These are phyloP conservation scores for Scelioninae gen. 2 DNA, from an alignment of 2,888 invertebrate species.

Conservation along the genomic window DNA sequence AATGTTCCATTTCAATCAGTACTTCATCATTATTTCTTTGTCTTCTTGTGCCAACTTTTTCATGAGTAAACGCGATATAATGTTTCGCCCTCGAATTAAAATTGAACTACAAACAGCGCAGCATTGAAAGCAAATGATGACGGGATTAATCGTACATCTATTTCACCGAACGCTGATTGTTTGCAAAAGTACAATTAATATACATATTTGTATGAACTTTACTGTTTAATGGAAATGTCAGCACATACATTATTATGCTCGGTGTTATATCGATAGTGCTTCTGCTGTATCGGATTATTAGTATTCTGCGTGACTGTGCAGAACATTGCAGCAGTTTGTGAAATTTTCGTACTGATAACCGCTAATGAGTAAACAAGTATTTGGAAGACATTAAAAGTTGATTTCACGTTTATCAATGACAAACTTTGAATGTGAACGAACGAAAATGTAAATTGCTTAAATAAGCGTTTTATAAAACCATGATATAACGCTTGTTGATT, in stretches of 20 bases:
- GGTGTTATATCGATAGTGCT: constrained; percentile 38
- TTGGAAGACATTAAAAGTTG: constrained; percentile 37
- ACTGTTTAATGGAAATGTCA: constrained; percentile 42
- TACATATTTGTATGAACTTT: constrained; percentile 42
- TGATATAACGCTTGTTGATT: too few species aligned
- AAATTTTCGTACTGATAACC: constrained; percentile 45
- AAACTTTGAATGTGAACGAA: background rate
- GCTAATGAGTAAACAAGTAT: constrained; percentile 49
- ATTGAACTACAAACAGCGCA: too few species aligned
- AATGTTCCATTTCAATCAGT: too few species aligned
- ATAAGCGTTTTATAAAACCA: background rate
- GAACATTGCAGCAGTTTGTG: constrained; percentile 35
- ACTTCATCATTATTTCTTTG: too few species aligned
- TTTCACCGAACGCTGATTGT: constrained; percentile 21
- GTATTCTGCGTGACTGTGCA: constrained; percentile 32
- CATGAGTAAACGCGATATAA: too few species aligned
- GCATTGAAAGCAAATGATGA: constrained; percentile 1
- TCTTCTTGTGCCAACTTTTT: too few species aligned
- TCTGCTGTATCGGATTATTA: constrained; percentile 32
- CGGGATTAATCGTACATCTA: constrained; percentile 10
- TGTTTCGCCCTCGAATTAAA: too few species aligned
- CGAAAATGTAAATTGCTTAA: background rate
- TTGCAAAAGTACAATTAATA: constrained; percentile 41
- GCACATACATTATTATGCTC: constrained; percentile 32
- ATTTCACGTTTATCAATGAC: constrained; percentile 17